Conservation (phyloP, 2,888 invertebrate species). For the Drosophila melanocephala region DNA sequence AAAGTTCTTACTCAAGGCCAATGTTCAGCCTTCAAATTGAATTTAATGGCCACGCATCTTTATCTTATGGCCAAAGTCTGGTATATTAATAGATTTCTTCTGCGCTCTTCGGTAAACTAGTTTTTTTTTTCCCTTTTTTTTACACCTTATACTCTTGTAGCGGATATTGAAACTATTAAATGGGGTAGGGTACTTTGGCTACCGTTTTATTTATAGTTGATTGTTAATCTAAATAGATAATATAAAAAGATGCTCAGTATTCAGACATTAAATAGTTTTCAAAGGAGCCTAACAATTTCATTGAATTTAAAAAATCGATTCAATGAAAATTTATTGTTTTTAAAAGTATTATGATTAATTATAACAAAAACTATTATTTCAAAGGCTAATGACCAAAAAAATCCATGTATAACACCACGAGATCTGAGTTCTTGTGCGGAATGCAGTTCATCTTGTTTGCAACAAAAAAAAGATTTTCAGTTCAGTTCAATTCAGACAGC, state of each 20-base stretch:
- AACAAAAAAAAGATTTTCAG: not conserved
- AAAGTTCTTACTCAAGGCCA: slow-evolving; percentile 69
- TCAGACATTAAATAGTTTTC: not conserved
- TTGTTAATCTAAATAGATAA: not conserved
- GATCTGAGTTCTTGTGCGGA: not conserved
- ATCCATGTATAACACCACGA: too few relatives aligned
- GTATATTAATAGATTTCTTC: slow-evolving; percentile 76
- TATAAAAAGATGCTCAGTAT: not conserved
- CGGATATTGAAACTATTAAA: not conserved
- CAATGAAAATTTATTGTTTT: not conserved
- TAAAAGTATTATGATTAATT: not conserved
- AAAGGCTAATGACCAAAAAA: not conserved
- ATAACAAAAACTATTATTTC: not conserved
- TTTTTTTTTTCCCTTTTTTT: slow-evolving; percentile 50
- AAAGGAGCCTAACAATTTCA: not conserved
- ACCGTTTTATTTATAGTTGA: not conserved
- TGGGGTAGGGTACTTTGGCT: not conserved
- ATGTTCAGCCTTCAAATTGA: slow-evolving; percentile 80
- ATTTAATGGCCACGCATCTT: slow-evolving; percentile 79
- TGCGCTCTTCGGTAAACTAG: slow-evolving; percentile 63
- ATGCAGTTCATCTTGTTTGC: too few relatives aligned
- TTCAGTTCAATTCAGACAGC: too few relatives aligned
- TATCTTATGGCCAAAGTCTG: slow-evolving; percentile 75
- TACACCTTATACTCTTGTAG: slow-evolving; percentile 4
- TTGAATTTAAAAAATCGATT: not conserved